Percentiles rank a stretch among this genome's conserved stretches.
Conservation (phyloP, 2,113 vertebrate genomes). For the Spilogale gracilis region DNA sequence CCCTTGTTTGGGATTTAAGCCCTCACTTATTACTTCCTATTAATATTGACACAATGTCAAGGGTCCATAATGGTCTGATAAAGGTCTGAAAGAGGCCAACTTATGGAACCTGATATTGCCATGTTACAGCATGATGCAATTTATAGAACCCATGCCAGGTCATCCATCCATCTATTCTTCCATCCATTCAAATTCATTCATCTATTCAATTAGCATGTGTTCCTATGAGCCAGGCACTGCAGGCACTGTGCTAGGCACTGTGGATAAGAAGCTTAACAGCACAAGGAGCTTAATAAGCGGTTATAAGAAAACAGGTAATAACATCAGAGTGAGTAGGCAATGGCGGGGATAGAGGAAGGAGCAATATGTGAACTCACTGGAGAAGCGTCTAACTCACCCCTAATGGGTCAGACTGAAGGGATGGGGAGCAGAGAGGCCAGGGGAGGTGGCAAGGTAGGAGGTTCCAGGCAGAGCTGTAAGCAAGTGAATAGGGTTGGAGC, state of each 20-base stretch:
- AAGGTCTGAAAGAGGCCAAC: slow-evolving; percentile 9
- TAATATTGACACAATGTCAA: neutral
- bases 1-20: neutral
- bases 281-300: neutral
- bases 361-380: too few relatives aligned
- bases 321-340: neutral
- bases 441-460: neutral
- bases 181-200: neutral
- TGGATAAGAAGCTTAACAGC: neutral
- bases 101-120: neutral
- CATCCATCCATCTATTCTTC: neutral
- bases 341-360: neutral
- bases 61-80: neutral
- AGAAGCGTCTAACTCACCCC: neutral
- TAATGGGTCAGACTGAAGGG: neutral
- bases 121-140: neutral
- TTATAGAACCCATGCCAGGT: neutral
- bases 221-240: neutral
- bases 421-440: neutral
- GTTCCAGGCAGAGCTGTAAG: neutral
- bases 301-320: neutral
- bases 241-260: neutral
- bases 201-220: neutral
- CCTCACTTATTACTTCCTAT: neutral
- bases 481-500: neutral